A percentile compares a stretch with the other conserved stretches of the same genome.
These are phyloP conservation scores for Megaleporinus macrocephalus DNA, from an alignment of 2,113 vertebrate species.

Conservation along the genomic window DNA sequence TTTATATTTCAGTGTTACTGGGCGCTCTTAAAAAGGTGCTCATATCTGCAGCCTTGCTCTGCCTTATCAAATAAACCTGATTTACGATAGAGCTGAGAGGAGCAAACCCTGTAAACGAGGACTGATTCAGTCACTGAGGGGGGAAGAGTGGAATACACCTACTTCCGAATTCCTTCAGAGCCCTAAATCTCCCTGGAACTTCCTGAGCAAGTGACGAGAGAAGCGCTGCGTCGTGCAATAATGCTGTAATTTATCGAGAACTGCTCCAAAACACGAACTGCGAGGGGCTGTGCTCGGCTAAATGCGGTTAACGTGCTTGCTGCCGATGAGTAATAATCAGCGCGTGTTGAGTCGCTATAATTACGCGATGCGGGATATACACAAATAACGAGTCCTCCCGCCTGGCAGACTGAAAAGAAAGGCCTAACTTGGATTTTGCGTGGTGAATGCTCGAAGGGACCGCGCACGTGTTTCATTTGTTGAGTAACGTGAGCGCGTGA, in stretches of 20 bases:
- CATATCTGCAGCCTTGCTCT: neutral
- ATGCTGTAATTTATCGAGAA: slow-evolving; percentile 13
- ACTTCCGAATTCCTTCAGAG: slow-evolving; percentile 79
- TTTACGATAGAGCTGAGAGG: slow-evolving; percentile 9
- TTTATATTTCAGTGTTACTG: neutral
- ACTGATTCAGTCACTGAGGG: slow-evolving; percentile 16
- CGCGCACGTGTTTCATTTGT: slow-evolving; percentile 66
- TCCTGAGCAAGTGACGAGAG: slow-evolving; percentile 24
- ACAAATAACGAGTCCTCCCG: neutral
- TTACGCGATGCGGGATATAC: neutral
- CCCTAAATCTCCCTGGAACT: slow-evolving; percentile 57
- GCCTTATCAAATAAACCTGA: slow-evolving; percentile 19
- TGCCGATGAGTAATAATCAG: too few relatives aligned
- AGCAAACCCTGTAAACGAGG: slow-evolving; percentile 30
- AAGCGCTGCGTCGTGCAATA: neutral
- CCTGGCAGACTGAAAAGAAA: neutral
- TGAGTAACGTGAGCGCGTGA: slow-evolving; percentile 69
- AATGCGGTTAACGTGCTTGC: too few relatives aligned
- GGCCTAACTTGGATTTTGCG: neutral
- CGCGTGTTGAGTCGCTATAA: neutral
- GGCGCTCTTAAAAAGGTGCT: neutral
- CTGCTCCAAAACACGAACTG: slow-evolving; percentile 15
- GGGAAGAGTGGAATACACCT: slow-evolving; percentile 54
- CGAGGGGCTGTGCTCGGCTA: neutral
- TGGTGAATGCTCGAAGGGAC: neutral